Evolutionary conservation across 2,113 vertebrate species (phyloP).

Genomic region (Odontesthes bonariensis): DNA sequence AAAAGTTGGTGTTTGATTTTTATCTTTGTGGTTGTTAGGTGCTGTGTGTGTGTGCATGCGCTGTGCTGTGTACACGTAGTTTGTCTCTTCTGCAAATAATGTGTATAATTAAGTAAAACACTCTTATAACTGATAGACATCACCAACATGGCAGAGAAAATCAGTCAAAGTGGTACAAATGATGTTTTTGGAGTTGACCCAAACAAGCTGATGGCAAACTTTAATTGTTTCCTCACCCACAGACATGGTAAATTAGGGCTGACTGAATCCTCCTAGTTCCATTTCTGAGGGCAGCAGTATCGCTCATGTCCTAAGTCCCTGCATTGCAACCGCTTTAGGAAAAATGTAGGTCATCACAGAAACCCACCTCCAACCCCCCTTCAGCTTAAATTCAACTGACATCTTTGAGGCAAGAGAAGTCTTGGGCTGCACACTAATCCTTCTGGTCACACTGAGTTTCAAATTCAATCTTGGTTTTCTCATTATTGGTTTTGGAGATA

Average conservation of each 20-base stretch:
- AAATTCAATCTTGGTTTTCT: constrained; percentile 83
- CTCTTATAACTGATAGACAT: constrained; percentile 9
- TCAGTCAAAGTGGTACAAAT: constrained; percentile 18
- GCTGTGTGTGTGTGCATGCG: neutral
- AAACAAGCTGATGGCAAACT: constrained; percentile 23
- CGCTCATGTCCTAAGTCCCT: constrained; percentile 55
- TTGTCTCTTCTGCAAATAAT: neutral
- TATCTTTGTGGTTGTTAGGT: neutral
- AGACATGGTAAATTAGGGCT: constrained; percentile 45
- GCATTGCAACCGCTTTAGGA: constrained; percentile 68
- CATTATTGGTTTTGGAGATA: constrained; percentile 81
- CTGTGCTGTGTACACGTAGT: neutral
- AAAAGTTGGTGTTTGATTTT: constrained; percentile 24
- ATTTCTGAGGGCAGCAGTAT: constrained; percentile 58
- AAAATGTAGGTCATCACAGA: constrained; percentile 79
- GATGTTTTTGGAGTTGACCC: constrained; percentile 39
- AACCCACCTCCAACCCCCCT: constrained; percentile 48
- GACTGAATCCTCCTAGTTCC: constrained; percentile 49
- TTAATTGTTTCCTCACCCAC: constrained; percentile 31
- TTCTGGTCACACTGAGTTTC: constrained; percentile 80
- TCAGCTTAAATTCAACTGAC: constrained; percentile 73
- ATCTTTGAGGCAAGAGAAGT: constrained; percentile 77
- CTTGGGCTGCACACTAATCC: constrained; percentile 76
- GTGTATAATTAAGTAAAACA: neutral
- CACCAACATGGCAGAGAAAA: neutral